Conservation (phyloP, 2,888 invertebrate species). For the Ashinkailepas kermadecensis region DNA sequence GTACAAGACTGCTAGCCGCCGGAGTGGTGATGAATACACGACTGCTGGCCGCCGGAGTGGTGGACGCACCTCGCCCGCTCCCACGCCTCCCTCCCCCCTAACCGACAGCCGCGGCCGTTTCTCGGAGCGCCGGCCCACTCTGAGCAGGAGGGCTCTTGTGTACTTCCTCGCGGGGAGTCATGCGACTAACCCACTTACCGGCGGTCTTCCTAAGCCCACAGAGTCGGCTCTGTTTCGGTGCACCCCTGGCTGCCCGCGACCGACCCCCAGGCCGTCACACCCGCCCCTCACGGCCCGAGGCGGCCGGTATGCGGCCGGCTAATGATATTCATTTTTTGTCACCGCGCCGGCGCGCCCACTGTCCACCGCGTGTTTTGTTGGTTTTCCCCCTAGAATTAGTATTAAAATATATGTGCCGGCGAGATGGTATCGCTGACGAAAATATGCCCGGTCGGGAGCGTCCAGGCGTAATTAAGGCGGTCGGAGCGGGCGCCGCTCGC, state of each 20-base stretch:
- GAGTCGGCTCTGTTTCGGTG: neutral
- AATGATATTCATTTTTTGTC: slow-evolving; percentile 20
- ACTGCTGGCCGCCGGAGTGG: no score
- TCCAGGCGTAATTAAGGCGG: neutral
- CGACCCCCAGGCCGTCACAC: no score
- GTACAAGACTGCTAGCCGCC: no score
- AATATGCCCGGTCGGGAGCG: neutral
- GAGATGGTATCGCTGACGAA: slow-evolving; percentile 8
- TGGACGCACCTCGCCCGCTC: no score
- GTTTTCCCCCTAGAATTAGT: slow-evolving; percentile 18
- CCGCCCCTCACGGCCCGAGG: no score
- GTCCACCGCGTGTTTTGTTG: slow-evolving; percentile 8
- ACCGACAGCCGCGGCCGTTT: no score
- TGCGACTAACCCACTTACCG: neutral
- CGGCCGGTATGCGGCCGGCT: neutral
- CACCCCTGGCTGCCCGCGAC: neutral
- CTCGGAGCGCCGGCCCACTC: no score
- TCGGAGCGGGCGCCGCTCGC: neutral
- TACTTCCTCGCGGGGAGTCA: neutral
- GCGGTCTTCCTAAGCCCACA: neutral
- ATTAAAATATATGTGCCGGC: slow-evolving; percentile 10
- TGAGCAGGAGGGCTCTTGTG: no score
- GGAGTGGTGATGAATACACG: no score
- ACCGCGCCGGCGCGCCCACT: slow-evolving; percentile 4
- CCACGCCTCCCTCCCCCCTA: no score